These are phyloP conservation scores for Lophotis ruficrista DNA, from an alignment of 2,113 vertebrate species.

Conservation along the genomic window DNA sequence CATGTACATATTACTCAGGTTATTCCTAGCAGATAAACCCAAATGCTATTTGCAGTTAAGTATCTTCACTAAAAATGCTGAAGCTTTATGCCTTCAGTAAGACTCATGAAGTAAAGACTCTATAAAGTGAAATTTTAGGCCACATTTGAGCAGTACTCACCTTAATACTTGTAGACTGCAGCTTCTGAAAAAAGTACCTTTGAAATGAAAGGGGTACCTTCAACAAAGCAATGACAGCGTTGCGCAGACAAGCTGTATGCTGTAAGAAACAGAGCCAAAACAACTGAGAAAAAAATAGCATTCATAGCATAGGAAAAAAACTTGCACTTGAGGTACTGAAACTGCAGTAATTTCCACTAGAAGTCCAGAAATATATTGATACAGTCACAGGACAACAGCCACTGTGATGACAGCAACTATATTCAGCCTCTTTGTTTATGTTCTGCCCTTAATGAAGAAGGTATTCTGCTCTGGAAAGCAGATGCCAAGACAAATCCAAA, in stretches of 20 bases:
- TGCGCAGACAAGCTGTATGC: conserved; percentile 94
- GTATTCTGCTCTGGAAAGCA: background rate
- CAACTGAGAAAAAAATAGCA: background rate
- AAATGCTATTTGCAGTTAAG: background rate
- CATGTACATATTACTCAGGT: background rate
- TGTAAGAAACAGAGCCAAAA: conserved; percentile 63
- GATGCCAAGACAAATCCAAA: background rate
- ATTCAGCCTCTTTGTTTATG: background rate
- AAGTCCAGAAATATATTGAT: background rate
- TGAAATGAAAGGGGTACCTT: conserved; percentile 97
- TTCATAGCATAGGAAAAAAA: background rate
- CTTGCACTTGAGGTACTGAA: background rate
- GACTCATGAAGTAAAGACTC: background rate
- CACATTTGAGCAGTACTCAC: conserved; percentile 62
- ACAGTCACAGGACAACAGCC: background rate
- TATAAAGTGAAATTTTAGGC: background rate
- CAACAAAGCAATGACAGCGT: conserved; percentile 91
- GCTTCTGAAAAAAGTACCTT: conserved; percentile 98
- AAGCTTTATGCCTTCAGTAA: background rate
- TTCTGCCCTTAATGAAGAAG: background rate
- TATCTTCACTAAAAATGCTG: background rate
- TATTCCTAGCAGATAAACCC: background rate
- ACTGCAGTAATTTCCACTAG: background rate
- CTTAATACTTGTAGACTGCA: conserved; percentile 98
- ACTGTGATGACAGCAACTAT: background rate